Evolutionary conservation across 2,113 vertebrate genomes (phyloP), one percentile per base, ranked within the genome.

Genomic region (Parus major): DNA sequence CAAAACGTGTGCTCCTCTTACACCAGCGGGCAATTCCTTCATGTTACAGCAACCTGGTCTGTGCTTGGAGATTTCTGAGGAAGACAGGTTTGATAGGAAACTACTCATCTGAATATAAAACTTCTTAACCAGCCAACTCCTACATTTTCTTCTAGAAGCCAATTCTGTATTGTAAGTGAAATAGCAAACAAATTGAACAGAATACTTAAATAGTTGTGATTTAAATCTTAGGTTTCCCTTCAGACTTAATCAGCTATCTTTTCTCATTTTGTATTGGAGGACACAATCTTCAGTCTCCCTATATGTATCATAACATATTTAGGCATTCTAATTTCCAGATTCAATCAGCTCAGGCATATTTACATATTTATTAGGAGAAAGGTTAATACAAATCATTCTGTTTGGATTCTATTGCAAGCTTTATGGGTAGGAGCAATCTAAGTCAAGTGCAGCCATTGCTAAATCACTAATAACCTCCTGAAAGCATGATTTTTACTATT

Each of bases 281-380:
- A 66, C 21, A 52, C 5, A 70, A 52, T 84, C 22, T 78, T 83
- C 39, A 70, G 19, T 42, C 73, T 41, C 14, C 9, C 11, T 69
- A 18, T 49, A 82, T 15, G 29, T 44, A 84, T 80, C 25, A 39
- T 25, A 75, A n/a, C 25, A 28, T 46, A 53, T 65, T 82, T 69
- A 59, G n/a, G 14, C 66, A 52, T 82, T 87, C 36, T 69, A 60
- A 86, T 82, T 89, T 92, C 33, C 78, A 95, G 47, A 75, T 70
- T 66, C n/a, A 82, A 64, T 71, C 92, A 80, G 9, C 27, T 39
- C 22, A 57, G 41, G 21, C 9, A 72, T 76, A 82, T 69, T 88
- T 69, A 80, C 55, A 63, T 80, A 66, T 61, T 76, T 72, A 76
- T 86, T 53, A 90, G 23, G 15, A 65, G 33, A 80, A 65, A 63